Evolutionary conservation across 2,797 vertebrate species (phyloP).

Genomic region (Microchirus variegatus): DNA sequence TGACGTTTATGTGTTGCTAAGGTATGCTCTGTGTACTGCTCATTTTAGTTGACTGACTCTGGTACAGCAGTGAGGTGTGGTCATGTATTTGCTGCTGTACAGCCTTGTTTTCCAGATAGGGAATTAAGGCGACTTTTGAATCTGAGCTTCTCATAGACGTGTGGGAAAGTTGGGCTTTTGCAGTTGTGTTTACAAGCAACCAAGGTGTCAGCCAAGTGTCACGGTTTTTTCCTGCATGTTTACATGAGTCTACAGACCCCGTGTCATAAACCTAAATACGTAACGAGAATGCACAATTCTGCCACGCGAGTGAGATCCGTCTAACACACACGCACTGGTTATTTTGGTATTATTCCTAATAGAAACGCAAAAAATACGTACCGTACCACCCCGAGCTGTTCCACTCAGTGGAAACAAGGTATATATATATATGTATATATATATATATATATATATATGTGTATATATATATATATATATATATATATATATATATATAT

Average conservation of each 20-base stretch:
- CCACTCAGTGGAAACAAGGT: too few relatives aligned
- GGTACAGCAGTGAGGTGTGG: slow-evolving; percentile 74
- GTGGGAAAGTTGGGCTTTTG: slow-evolving; percentile 54
- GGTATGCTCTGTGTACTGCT: slow-evolving; percentile 23
- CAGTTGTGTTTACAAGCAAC: slow-evolving; percentile 77
- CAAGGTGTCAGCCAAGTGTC: slow-evolving; percentile 76
- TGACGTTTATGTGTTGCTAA: slow-evolving; percentile 9
- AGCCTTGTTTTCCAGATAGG: slow-evolving; percentile 60
- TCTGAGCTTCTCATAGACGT: slow-evolving; percentile 37
- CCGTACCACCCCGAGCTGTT: too few relatives aligned
- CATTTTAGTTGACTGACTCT: slow-evolving; percentile 46
- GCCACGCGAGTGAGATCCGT: too few relatives aligned
- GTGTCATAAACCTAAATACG: too few relatives aligned
- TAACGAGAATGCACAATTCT: too few relatives aligned
- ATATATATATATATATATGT: too few relatives aligned
- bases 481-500: too few relatives aligned
- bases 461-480: too few relatives aligned
- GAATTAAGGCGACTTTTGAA: slow-evolving; percentile 29
- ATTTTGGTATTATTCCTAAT: too few relatives aligned
- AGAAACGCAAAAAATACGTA: too few relatives aligned
- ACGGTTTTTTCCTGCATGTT: slow-evolving; percentile 42
- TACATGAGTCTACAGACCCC: slow-evolving; percentile 44
- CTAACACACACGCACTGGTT: too few relatives aligned
- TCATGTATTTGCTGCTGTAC: slow-evolving; percentile 47
- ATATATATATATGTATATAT: too few relatives aligned